A percentile compares a stretch with the other conserved stretches of the same genome.
Evolutionary conservation across 2,113 vertebrate species (phyloP).

Genomic region (Otus sunia): DNA sequence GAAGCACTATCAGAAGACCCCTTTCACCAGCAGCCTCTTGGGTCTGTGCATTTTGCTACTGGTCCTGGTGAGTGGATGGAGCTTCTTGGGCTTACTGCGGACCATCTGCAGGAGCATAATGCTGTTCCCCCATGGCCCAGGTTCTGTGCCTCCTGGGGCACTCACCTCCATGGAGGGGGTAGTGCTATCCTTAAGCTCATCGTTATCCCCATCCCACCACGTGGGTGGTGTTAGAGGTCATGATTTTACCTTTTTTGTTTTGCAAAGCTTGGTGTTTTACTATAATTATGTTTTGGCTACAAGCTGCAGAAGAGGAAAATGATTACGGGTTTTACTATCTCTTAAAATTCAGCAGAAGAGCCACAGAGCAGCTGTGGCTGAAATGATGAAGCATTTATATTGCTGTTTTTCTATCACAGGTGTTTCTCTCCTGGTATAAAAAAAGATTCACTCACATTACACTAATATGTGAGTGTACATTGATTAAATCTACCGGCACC

Average conservation of each 20-base stretch:
- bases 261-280: neutral
- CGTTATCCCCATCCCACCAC: neutral
- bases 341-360: constrained; percentile 32
- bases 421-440: neutral
- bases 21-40: neutral
- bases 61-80: neutral
- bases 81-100: rapidly evolving
- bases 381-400: constrained; percentile 23
- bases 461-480: neutral
- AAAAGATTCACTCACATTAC: neutral
- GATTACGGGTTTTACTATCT: neutral
- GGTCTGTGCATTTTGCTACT: rapidly evolving
- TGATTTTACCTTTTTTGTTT: neutral
- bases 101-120: rapidly evolving
- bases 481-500: neutral
- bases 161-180: rapidly evolving
- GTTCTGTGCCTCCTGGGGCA: neutral
- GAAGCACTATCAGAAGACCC: neutral
- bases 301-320: constrained; percentile 26
- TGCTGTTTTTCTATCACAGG: constrained; percentile 11
- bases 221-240: neutral
- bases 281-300: constrained; percentile 52
- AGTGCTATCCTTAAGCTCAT: neutral
- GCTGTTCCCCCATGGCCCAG: rapidly evolving
- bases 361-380: constrained; percentile 43